phyloP scores from a whole-genome alignment of 2,113 vertebrate species.

The Pangasianodon hypophthalmus region DNA sequence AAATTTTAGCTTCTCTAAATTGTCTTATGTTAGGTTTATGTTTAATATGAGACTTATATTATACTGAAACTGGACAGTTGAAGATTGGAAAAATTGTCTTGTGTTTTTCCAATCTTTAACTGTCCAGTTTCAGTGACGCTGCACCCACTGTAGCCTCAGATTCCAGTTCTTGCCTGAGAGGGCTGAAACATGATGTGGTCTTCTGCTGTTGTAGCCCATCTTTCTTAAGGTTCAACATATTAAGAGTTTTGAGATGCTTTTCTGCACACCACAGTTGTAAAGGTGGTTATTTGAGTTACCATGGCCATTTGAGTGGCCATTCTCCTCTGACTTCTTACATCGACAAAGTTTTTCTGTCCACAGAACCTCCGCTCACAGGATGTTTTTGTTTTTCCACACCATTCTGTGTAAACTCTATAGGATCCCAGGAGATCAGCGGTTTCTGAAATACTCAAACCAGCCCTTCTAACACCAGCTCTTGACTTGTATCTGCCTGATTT shows the following conservation, averaged over 20 bases:
- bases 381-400: neutral
- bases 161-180: neutral
- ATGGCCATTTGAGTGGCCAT: too few relatives aligned
- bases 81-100: neutral
- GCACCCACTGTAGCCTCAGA: neutral
- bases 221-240: neutral
- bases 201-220: neutral
- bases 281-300: neutral
- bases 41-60: neutral
- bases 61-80: neutral
- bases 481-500: neutral
- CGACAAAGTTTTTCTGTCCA: neutral
- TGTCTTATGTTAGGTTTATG: neutral
- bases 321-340: neutral
- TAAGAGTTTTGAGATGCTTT: neutral
- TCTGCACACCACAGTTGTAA: neutral
- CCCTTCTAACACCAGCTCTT: neutral
- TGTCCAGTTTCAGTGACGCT: neutral
- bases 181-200: neutral
- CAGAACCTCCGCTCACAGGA: neutral
- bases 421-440: neutral
- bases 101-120: neutral
- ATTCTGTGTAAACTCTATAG: neutral
- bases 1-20: neutral
- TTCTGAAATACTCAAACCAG: neutral